A percentile compares a stretch with the other conserved stretches of the same genome.
These are phyloP conservation scores for Aporophyla lueneburgensis DNA, from an alignment of 2,888 invertebrate genomes.

Conservation along the genomic window DNA sequence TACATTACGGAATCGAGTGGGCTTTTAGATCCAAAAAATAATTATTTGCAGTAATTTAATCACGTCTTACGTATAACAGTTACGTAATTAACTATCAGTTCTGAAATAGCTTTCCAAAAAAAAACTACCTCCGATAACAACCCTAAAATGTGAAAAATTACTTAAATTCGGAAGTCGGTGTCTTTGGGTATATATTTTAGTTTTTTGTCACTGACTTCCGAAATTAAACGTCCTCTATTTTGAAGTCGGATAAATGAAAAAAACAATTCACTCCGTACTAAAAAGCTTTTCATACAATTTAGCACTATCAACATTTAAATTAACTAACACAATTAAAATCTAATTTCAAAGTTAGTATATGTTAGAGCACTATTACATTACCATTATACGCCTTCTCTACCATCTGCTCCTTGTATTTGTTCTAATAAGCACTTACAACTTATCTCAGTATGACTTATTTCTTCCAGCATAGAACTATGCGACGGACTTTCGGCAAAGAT, in stretches of 20 bases:
- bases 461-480: constrained; percentile 64
- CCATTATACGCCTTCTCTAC: constrained; percentile 15
- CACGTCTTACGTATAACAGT: not conserved
- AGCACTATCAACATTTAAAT: not conserved
- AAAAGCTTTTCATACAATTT: constrained; percentile 12
- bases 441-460: constrained; percentile 69
- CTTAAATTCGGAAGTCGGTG: no score
- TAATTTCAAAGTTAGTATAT: constrained; percentile 12
- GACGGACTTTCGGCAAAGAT: constrained; percentile 61
- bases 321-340: constrained; percentile 6
- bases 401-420: constrained; percentile 61
- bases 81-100: not conserved
- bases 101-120: no score
- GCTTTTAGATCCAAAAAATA: not conserved
- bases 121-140: no score
- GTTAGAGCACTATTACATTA: constrained; percentile 27
- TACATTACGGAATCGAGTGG: not conserved
- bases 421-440: constrained; percentile 66
- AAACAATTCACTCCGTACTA: no score
- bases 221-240: no score
- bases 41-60: not conserved
- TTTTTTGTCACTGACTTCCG: no score
- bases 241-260: not conserved
- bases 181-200: no score
- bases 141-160: no score